Evolutionary conservation across 2,888 invertebrate species (phyloP), one percentile per base, ranked within the genome.

Genomic region (Loripinus fragilis): DNA sequence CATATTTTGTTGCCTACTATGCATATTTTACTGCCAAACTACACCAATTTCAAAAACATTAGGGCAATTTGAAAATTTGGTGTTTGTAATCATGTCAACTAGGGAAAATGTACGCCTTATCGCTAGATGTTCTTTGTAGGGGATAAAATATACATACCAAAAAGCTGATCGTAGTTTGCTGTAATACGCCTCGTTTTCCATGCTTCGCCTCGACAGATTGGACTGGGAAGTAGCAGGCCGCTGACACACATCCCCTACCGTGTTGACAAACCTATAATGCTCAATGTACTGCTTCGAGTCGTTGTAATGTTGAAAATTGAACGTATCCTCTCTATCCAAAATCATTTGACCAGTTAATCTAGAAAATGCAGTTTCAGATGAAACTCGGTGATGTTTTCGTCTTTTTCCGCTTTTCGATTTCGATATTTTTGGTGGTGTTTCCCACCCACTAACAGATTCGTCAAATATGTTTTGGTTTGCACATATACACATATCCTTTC

Each of bases 231-330:
- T 60, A 30, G 28, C 20, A 15, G 76, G 74, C 35, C 80, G 45
- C 5, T 60, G 33, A 17, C 83, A 74, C 5, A 81, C 78, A 33
- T 75, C 76, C 2, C 76, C 80, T 0, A 83, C 83, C n/a, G 83
- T 76, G 28, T 83, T 78, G 23, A 75, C 78, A 50, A 74, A 81
- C n/a, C 83, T 50, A 41, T 83, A 83, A n/a, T 79, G 71, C 33
- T 83, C 80, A 25, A 83, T 83, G 28, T 78, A 81, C 41, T 77
- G 76, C 20, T 42, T 17, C 28, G 25, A 41, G n/a, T 83, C 76
- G 17, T 80, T 69, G 41, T 74, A 80, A 48, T 83, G 81, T 30
- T 75, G 78, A 48, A 81, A 83, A 17, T 69, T 52, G 10, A 78
- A 69, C 1, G 76, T 69, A 42, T 78, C 68, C 41, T 78, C 68